Evolutionary conservation across 1,140 invertebrate genomes (phyloP), one percentile per base, ranked within the genome.

Genomic region (Lordiphosa stackelbergi): DNA sequence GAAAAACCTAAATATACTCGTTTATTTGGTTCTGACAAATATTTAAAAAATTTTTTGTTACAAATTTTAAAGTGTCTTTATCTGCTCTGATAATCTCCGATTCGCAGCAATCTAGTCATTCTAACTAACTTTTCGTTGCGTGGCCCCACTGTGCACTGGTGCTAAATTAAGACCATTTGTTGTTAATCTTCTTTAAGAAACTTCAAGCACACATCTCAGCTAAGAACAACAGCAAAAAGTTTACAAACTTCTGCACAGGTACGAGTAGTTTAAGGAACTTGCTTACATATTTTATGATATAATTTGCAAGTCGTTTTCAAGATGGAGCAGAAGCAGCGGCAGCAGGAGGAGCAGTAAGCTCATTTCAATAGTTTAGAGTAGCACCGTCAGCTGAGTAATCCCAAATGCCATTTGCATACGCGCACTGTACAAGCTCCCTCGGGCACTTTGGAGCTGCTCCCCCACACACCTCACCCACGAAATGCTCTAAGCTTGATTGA

Each of bases 271-370:
- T n/a, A 40, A 5, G 5, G 34, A 28, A 35, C 22, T 12, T 34
- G 34, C 22, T 49, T 69, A 48, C 66, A 69, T 69, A 69, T 69
- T 69, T 72, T 72, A 75, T 75, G 53, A 72, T 69, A 81, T 69
- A 66, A 81, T 79, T 81, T 81, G 77, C 77, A 83, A 75, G 43
- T 65, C 68, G 66, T 75, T 81, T 55, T 22, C 12, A 8, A 57
- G 37, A 31, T 46, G n/a, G 41, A 62, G 53, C 52, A 75, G 60
- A 59, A 83, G 63, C 5, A 5, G 37, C 16, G 46, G n/a, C 48
- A 62, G 53, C 52, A 75, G 60, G 66, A 81, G 63, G 63, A 69
- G 66, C 6, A 6, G 24, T 31, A 64, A 66, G 53, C 53, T 59
- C 62, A 57, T 70, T 75, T 66, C 57, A 60, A 73, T 73, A 64